Evolutionary conservation across 92 coral and sea anemone species (phyloP).

Genomic region (Zoanthus solanderi): DNA sequence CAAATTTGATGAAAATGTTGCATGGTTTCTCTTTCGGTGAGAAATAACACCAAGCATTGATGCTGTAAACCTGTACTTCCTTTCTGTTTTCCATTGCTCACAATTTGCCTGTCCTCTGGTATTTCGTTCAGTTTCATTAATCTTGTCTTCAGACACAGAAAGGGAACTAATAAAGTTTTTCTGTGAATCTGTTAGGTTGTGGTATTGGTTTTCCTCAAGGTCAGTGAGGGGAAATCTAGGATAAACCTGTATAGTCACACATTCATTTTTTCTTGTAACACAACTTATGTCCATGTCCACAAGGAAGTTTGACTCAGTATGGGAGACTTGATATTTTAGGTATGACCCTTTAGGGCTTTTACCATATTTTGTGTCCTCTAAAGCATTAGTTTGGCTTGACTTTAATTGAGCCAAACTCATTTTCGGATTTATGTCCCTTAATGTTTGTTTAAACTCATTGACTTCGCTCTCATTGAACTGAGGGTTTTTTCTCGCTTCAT

Average conservation of each 20-base stretch:
- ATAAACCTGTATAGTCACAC: no score
- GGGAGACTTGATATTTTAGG: no score
- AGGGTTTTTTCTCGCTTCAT: no score
- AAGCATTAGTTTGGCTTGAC: no score
- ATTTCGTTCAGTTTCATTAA: neutral
- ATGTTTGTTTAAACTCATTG: no score
- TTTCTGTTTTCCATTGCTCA: conserved; percentile 21
- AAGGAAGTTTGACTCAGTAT: conserved; percentile 58
- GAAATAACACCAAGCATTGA: conserved; percentile 18
- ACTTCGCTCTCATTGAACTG: no score
- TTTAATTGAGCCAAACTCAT: no score
- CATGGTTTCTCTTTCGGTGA: conserved; percentile 28
- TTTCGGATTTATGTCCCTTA: no score
- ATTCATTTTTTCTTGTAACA: no score
- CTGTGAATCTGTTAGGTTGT: conserved; percentile 30
- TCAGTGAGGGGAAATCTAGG: conserved; percentile 47
- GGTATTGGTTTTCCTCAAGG: conserved; percentile 47
- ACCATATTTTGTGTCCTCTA: no score
- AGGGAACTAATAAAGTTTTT: neutral
- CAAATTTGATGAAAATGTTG: conserved; percentile 12
- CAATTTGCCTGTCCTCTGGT: conserved; percentile 18
- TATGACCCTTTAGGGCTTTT: no score
- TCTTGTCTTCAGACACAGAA: conserved; percentile 24
- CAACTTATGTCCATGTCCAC: conserved; percentile 40
- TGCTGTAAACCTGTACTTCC: conserved; percentile 27